Base-by-base conservation (phyloP, 2,888 invertebrate genomes). In the Hemistola chrysoprasaria region DNA sequence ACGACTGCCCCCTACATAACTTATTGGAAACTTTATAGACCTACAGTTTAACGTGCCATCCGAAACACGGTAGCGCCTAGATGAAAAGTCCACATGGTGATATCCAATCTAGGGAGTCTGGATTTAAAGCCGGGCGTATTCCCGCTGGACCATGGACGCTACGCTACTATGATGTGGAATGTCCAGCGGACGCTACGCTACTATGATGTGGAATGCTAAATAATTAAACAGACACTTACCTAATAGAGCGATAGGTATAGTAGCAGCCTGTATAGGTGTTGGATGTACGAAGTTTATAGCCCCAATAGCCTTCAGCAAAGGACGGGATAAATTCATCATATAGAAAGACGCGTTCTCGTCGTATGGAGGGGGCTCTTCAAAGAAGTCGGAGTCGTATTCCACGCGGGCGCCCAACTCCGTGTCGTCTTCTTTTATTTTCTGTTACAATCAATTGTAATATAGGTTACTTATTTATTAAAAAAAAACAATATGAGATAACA, bases 301-400 rank as follows among this genome's bases (percentile, higher is more conserved):
- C 0, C 94, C 93, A 25, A 99, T 94, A 0, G 98, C 96, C 75
- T 98, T 97, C 68, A 99, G 90, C 20, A 99, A 81, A 0, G 98
- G 98, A 43, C 98, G 90, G 0, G 98, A 98, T 11, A 99, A 87
- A 80, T 98, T 98, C 97, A 99, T 98, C 88, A 98, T 96, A 73
- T 97, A 95, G 75, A 97, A 97, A 0, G 94, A 93, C 1, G 91
- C 92, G 44, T 92, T 89, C 34, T 93, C 92, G 47, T 94, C 93
- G 16, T 90, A 90, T 1, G 87, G 88, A 1, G 92, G 90, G 6
- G 93, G 91, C 54, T 95, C 94, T 60, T 95, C 95, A 1, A 87
- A 88, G 72, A 86, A 87, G 33, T 86, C 83, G 0, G 81, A 77
- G 48, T 87, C 81, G 50, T 87, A 71, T 71, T 85, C 83, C 22